Conservation (phyloP, 2,888 invertebrate species). For the Epinotia nisella region DNA sequence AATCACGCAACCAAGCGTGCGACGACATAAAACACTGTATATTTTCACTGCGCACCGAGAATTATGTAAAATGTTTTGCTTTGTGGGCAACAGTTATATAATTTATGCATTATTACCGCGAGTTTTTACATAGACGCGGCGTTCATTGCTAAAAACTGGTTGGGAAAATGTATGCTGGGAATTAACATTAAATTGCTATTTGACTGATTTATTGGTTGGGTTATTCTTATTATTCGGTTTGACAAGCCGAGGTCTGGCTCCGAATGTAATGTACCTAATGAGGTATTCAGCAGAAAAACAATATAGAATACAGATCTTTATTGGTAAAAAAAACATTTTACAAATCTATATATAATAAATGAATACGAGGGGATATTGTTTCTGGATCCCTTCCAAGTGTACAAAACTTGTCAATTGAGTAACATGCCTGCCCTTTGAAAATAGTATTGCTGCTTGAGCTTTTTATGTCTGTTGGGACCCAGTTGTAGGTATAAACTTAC, state of each 20-base stretch:
- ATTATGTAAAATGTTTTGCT: conserved; percentile 37
- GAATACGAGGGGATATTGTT: too few relatives aligned
- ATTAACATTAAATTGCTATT: conserved; percentile 22
- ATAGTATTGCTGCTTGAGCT: too few relatives aligned
- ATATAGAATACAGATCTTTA: too few relatives aligned
- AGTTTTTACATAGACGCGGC: conserved; percentile 3
- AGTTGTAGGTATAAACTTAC: too few relatives aligned
- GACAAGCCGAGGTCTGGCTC: conserved; percentile 4
- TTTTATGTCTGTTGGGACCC: too few relatives aligned
- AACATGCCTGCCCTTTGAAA: too few relatives aligned
- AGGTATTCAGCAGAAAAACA: background rate
- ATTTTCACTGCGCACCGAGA: conserved; percentile 14
- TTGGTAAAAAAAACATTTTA: too few relatives aligned
- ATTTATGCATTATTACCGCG: conserved; percentile 29
- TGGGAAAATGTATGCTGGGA: conserved; percentile 1
- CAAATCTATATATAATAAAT: too few relatives aligned
- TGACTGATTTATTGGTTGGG: conserved; percentile 9
- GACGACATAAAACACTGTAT: conserved; percentile 7
- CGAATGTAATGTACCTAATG: background rate
- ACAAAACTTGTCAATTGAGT: too few relatives aligned
- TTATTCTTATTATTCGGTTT: conserved; percentile 2
- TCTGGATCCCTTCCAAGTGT: too few relatives aligned
- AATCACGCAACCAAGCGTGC: too few relatives aligned
- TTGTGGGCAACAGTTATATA: conserved; percentile 26
- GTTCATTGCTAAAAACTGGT: conserved; percentile 19